phyloP scores from a whole-genome alignment of 1,140 invertebrate genomes.

The Euglossa dilemma region DNA sequence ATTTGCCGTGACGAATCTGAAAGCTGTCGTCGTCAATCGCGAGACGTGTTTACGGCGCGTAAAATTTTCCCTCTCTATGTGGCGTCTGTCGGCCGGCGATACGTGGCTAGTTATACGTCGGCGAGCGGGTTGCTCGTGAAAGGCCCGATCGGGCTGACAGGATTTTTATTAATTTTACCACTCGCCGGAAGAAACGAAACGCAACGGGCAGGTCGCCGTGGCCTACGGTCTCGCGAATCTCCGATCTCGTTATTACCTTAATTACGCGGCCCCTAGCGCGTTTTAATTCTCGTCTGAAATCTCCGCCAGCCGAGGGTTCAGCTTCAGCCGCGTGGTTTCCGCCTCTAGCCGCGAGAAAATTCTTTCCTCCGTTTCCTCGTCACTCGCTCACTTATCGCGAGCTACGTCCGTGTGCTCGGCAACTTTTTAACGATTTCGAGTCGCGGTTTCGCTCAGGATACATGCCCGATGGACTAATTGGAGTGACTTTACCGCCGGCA shows the following conservation, averaged over 20 bases:
- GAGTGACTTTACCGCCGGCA: not conserved
- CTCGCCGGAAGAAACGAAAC: not conserved
- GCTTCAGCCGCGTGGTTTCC: not conserved
- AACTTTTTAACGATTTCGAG: not conserved
- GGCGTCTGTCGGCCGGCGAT: not conserved
- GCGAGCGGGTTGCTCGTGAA: constrained; percentile 23
- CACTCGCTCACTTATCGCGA: not conserved
- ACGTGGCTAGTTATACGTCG: not conserved
- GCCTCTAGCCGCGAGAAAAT: not conserved
- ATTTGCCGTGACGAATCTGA: constrained; percentile 36
- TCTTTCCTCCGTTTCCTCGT: not conserved
- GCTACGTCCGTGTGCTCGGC: too few species aligned
- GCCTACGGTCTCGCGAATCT: not conserved
- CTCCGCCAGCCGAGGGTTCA: not conserved
- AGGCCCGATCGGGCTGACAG: constrained; percentile 3
- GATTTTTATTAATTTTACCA: constrained; percentile 41
- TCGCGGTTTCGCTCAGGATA: too few species aligned
- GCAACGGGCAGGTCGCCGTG: not conserved
- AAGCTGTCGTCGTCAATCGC: constrained; percentile 57
- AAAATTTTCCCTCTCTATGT: constrained; percentile 56
- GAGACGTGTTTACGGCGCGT: constrained; percentile 54
- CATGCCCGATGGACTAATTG: not conserved
- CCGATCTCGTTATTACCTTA: not conserved
- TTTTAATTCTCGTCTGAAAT: not conserved
- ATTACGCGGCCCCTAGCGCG: not conserved